Conservation (phyloP, 2,797 vertebrate species). For the Lacerta bilineata region DNA sequence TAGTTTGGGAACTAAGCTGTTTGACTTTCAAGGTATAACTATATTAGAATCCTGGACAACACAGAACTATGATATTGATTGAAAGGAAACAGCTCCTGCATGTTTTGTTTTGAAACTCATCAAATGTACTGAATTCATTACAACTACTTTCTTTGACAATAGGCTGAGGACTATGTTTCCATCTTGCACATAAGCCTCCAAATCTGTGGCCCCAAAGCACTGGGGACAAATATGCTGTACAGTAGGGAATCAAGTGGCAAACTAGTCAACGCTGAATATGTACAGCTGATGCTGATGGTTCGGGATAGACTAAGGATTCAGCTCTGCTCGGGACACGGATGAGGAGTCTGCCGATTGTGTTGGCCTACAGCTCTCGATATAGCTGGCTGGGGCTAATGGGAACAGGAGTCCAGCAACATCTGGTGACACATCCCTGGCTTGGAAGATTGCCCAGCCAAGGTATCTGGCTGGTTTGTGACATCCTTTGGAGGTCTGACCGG, state of each 20-base stretch:
- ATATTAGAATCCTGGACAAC: too few relatives aligned
- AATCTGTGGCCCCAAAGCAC: neutral
- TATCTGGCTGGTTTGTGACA: neutral
- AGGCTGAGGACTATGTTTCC: neutral
- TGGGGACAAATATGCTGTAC: neutral
- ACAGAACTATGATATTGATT: neutral
- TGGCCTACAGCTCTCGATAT: neutral
- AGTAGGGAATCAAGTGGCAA: neutral
- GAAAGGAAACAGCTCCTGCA: neutral
- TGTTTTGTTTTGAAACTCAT: neutral
- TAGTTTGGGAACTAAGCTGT: too few relatives aligned
- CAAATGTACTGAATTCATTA: neutral
- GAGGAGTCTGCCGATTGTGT: neutral
- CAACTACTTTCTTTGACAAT: neutral
- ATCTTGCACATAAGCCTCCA: neutral
- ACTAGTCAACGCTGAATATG: neutral
- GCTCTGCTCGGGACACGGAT: too few relatives aligned
- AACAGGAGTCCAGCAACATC: neutral
- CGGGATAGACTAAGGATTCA: neutral
- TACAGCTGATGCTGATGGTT: neutral
- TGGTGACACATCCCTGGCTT: neutral
- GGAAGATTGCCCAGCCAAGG: neutral
- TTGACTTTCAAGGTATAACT: too few relatives aligned
- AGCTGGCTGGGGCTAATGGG: neutral
- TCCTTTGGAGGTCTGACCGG: neutral